Evolutionary conservation across 2,797 vertebrate species (phyloP), one percentile per base, ranked within the genome.

Genomic region (Microchirus variegatus): DNA sequence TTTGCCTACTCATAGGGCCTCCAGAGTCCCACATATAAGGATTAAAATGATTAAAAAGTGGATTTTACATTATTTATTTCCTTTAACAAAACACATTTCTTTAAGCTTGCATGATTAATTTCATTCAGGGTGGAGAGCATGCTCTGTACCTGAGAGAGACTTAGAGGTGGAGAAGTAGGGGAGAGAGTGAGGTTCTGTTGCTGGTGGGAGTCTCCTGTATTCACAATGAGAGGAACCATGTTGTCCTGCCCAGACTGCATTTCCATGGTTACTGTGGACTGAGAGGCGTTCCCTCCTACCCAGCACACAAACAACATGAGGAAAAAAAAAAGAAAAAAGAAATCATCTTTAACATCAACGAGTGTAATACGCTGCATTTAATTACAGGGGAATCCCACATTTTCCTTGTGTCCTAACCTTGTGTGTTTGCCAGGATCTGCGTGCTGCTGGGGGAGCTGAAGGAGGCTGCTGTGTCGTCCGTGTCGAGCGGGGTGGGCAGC

Each of bases 401-500:
- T 5, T 19, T 26, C 18, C 6, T 0, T 1, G 5, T n/a, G 35
- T 2, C 53, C 92, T 72, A 22, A 91, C 88, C 86, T 87, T 96
- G 93, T 66, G 94, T 94, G 90, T 93, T 91, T 10, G 92, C 88
- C 1, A 96, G 94, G 59, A 93, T 94, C 5, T 94, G 94, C 0
- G 94, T 93, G 77, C 93, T 95, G 85, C 87, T 92, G 79, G 96
- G 94, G 77, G 92, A 90, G 79, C 92, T 92, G 54, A 96, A 93
- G 0, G 79, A 80, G 56, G 91, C 70, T n/a, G 93, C 90, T 0
- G 78, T 64, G 45, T 98, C 96, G 47, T 99, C 96, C 0, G 94
- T 94, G 75, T 99, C 97, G 66, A 99, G 87, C 0, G 97, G 97
- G 5, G 94, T 97, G 7, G 96, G 95, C 61, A 99, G 94, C 0